Evolutionary conservation across 2,888 invertebrate species (phyloP), one percentile per base, ranked within the genome.

Genomic region (Oxycera nigricornis): DNA sequence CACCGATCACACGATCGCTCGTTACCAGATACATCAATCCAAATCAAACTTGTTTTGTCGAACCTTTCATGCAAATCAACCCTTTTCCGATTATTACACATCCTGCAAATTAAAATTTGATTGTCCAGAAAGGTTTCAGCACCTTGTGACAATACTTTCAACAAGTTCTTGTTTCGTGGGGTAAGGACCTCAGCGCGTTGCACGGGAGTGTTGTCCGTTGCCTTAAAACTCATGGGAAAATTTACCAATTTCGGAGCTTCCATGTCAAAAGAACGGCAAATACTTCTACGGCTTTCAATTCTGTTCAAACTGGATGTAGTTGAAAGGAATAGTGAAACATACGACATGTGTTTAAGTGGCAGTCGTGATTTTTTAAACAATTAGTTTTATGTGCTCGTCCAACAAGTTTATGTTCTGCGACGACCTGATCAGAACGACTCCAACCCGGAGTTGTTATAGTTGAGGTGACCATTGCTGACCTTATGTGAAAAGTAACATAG

Each of bases 171-270:
- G 50, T 17, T 50, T 6, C 17, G 17, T 28, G 20, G 9, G 50
- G 26, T n/a, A 46, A 46, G 68, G 46, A 68, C 39, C 50, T 68
- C 11, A 11, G 28, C 50, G 9, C 17, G 17, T 17, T 28, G 35
- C 30, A 62, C 28, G 39, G 72, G 61, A 26, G 55, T 31, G 50
- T 20, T 50, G 62, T 62, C 11, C 9, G 46, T 55, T 22, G 26
- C 35, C 61, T 41, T 62, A 70, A 41, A 59, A 72, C 73, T 59
- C 75, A 73, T 75, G 75, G 75, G 75, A 75, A 75, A 72, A 75
- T 61, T 73, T 35, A 1, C 46, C 6, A 62, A 39, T 24, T 55
- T 70, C 35, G 7, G 35, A 55, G 31, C 20, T 24, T 70, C 41
- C 11, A 55, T n/a, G 28, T 28, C 35, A 2, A 14, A 52, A 24